Evolutionary conservation across 2,113 vertebrate species (phyloP).

Genomic region (Barnardius zonarius): DNA sequence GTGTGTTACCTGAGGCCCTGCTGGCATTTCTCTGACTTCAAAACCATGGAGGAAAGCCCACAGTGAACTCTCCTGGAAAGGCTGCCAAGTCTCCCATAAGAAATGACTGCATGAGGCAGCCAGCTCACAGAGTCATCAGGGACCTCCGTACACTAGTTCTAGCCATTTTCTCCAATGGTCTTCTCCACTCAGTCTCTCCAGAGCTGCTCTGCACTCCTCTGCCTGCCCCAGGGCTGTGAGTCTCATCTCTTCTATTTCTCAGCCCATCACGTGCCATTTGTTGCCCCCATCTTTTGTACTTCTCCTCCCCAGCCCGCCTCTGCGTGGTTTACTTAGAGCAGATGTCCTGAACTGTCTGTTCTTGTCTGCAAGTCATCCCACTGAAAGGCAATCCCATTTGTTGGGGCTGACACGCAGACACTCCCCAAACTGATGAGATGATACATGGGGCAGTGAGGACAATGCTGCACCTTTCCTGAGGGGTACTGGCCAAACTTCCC

Average conservation of each 20-base stretch:
- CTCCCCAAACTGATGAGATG: background rate
- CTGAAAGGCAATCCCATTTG: background rate
- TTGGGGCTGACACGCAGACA: background rate
- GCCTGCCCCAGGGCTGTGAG: background rate
- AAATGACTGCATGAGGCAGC: background rate
- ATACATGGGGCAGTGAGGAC: background rate
- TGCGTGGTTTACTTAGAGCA: background rate
- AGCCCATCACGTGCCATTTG: background rate
- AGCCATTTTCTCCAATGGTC: background rate
- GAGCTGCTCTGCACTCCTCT: background rate
- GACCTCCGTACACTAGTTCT: background rate
- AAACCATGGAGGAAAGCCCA: background rate
- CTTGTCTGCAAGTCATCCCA: background rate
- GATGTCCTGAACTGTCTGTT: background rate
- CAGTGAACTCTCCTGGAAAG: background rate
- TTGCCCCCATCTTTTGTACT: background rate
- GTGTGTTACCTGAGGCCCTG: background rate
- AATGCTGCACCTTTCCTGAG: fast-evolving
- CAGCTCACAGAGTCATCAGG: background rate
- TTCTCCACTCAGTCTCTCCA: background rate
- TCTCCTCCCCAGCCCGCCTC: background rate
- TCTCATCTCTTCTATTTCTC: background rate
- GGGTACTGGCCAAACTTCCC: background rate
- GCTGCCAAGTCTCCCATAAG: background rate
- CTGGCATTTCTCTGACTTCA: background rate